phyloP scores from a whole-genome alignment of 2,797 vertebrate genomes.

The Chanos chanos region DNA sequence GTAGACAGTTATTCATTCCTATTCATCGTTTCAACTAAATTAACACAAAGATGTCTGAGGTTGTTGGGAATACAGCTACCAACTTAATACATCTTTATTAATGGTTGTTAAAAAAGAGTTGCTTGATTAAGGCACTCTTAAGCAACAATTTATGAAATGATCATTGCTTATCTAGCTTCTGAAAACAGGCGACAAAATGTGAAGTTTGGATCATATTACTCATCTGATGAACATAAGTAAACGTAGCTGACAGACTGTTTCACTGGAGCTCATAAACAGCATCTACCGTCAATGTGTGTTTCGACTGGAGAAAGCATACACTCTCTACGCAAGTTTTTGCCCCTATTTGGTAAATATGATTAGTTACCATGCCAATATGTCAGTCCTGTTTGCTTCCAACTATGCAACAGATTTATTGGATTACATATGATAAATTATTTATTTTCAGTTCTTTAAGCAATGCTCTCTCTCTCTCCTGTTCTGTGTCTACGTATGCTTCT shows the following conservation, averaged over 20 bases:
- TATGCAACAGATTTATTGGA: constrained; percentile 75
- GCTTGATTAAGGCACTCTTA: too few relatives aligned
- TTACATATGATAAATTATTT: constrained; percentile 45
- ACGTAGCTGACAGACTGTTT: neutral
- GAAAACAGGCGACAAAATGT: too few relatives aligned
- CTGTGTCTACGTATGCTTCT: constrained; percentile 44
- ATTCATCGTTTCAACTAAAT: too few relatives aligned
- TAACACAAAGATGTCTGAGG: too few relatives aligned
- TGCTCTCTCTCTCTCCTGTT: constrained; percentile 15
- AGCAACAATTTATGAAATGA: too few relatives aligned
- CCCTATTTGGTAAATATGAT: constrained; percentile 44
- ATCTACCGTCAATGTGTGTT: constrained; percentile 55
- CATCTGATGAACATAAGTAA: too few relatives aligned
- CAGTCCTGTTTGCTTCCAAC: constrained; percentile 75
- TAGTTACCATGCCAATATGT: constrained; percentile 44
- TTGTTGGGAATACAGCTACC: too few relatives aligned
- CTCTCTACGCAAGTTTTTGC: constrained; percentile 21
- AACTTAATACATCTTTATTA: too few relatives aligned
- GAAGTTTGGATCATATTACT: too few relatives aligned
- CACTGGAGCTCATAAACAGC: constrained; percentile 14
- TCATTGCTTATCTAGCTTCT: too few relatives aligned
- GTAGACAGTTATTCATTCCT: too few relatives aligned
- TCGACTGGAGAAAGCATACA: constrained; percentile 40
- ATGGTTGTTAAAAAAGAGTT: too few relatives aligned
- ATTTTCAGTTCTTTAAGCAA: constrained; percentile 24